Percentiles rank a stretch among this genome's conserved stretches.
phyloP scores from a whole-genome alignment of 1,140 invertebrate genomes.

The Drosophila sulfurigaster region DNA sequence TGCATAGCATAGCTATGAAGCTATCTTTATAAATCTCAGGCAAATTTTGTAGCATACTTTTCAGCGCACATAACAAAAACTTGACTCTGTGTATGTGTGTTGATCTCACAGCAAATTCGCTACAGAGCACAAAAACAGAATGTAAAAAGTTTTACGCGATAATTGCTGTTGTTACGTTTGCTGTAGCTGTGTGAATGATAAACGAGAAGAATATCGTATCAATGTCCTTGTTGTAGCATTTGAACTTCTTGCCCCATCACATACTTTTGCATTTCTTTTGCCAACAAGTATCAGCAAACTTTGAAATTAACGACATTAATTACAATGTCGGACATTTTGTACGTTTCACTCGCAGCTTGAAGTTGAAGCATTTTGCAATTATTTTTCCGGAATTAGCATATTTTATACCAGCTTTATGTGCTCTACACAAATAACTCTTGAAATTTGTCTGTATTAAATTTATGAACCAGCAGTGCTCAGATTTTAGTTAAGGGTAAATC shows the following conservation, averaged over 20 bases:
- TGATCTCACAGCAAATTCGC: not conserved
- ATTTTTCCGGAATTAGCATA: constrained; percentile 1
- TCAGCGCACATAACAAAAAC: not conserved
- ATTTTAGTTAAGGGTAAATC: constrained; percentile 32
- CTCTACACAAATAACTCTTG: not conserved
- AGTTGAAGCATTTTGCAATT: constrained; percentile 6
- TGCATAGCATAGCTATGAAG: not conserved
- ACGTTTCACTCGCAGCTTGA: not conserved
- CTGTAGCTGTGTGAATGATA: constrained; percentile 21
- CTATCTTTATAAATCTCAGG: not conserved
- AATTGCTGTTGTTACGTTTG: constrained; percentile 23
- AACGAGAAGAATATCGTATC: constrained; percentile 11
- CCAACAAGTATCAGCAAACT: constrained; percentile 41
- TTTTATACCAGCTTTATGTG: not conserved
- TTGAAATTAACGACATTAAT: constrained; percentile 57
- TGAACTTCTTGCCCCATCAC: not conserved
- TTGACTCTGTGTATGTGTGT: not conserved
- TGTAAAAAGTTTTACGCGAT: constrained; percentile 29
- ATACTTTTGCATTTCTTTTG: constrained; percentile 20
- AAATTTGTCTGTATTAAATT: not conserved
- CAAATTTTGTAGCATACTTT: constrained; percentile 20
- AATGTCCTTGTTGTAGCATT: constrained; percentile 13
- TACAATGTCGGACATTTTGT: constrained; percentile 33
- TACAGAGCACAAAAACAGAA: constrained; percentile 2
- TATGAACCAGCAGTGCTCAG: not conserved